A percentile compares a stretch with the other conserved stretches of the same genome.
Conservation (phyloP, 2,113 vertebrate genomes). For the Oncorhynchus masou region DNA sequence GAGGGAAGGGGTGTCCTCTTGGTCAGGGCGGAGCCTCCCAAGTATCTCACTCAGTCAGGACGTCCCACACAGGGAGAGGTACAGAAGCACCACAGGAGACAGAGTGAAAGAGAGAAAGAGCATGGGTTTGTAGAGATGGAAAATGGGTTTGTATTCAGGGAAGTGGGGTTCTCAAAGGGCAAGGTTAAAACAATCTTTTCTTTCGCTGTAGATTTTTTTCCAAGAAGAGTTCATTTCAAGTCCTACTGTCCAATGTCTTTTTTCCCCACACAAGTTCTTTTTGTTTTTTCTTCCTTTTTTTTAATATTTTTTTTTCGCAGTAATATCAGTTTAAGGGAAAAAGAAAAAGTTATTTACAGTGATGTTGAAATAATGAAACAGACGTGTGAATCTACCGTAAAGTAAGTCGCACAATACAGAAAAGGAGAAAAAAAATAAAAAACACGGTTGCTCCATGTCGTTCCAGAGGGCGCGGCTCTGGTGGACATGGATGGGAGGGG, state of each 20-base stretch:
- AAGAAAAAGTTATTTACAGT: conserved; percentile 94
- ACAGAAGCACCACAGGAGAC: conserved; percentile 19
- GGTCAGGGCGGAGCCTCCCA: neutral
- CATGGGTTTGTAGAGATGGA: conserved; percentile 21
- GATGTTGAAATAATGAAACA: conserved; percentile 98
- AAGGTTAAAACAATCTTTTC: conserved; percentile 77
- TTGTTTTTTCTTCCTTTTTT: conserved; percentile 61
- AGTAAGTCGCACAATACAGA: conserved; percentile 96
- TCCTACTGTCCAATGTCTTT: conserved; percentile 85
- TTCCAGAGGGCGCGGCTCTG: conserved; percentile 78
- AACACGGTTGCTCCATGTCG: conserved; percentile 79
- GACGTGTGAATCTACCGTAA: conserved; percentile 97
- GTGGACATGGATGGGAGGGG: conserved; percentile 74
- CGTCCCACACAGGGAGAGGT: conserved; percentile 23
- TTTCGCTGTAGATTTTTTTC: conserved; percentile 43
- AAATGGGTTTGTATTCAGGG: conserved; percentile 9
- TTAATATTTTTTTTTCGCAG: conserved; percentile 77
- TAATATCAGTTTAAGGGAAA: conserved; percentile 73
- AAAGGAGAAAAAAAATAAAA: conserved; percentile 57
- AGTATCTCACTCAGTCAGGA: conserved; percentile 10
- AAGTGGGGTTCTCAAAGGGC: conserved; percentile 14
- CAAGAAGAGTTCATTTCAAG: conserved; percentile 80
- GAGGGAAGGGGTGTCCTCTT: neutral
- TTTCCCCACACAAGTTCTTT: conserved; percentile 65
- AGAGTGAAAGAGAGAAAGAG: conserved; percentile 18